phyloP scores from a whole-genome alignment of 1,140 invertebrate genomes.

The Cydia splendana region DNA sequence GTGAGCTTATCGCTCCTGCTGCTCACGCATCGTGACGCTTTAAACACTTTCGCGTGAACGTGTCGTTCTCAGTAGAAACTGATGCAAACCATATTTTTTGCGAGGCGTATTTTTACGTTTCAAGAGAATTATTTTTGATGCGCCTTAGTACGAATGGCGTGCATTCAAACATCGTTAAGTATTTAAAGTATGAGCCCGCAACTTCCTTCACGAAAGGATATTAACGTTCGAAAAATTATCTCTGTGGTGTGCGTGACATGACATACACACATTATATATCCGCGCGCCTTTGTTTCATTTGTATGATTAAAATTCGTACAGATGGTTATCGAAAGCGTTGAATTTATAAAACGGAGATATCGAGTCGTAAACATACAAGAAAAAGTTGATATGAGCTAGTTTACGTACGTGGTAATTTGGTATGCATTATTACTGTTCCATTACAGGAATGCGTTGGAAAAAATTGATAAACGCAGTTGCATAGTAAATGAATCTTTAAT shows the following conservation, averaged over 20 bases:
- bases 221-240: constrained; percentile 53
- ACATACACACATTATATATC: constrained; percentile 34
- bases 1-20: constrained; percentile 66
- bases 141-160: constrained; percentile 43
- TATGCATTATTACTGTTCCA: constrained; percentile 32
- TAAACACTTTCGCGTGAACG: constrained; percentile 61
- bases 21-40: constrained; percentile 65
- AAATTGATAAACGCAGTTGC: constrained; percentile 41
- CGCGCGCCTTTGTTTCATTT: constrained; percentile 42
- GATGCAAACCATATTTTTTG: constrained; percentile 31
- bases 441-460: constrained; percentile 31
- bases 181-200: constrained; percentile 55
- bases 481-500: constrained; percentile 54
- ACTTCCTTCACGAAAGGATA: constrained; percentile 65
- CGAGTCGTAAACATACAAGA: constrained; percentile 34
- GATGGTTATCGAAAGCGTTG: constrained; percentile 46
- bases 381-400: constrained; percentile 18
- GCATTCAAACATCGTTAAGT: constrained; percentile 47
- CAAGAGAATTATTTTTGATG: constrained; percentile 21
- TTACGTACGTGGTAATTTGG: constrained; percentile 22
- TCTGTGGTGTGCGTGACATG: constrained; percentile 54
- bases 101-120: not conserved
- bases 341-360: constrained; percentile 46
- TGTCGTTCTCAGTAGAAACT: constrained; percentile 40
- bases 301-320: constrained; percentile 33